A percentile compares a stretch with the other conserved stretches of the same genome.
phyloP scores from a whole-genome alignment of 2,888 invertebrate genomes.

The Polyommatus iphigenia region DNA sequence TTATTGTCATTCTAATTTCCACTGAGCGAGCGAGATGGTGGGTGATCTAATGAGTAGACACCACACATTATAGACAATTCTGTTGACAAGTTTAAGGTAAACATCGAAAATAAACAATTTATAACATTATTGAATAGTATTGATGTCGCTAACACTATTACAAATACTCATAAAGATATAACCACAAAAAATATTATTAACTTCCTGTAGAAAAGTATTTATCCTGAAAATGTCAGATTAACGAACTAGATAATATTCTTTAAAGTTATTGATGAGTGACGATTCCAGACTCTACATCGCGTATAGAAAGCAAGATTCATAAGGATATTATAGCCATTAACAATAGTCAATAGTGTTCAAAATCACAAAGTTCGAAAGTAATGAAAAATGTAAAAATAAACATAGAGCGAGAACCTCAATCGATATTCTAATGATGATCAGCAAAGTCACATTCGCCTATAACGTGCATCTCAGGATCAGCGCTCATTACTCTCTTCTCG shows the following conservation, averaged over 20 bases:
- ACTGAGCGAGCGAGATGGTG: slow-evolving; percentile 14
- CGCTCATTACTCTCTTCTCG: slow-evolving; percentile 41
- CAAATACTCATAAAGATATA: background rate
- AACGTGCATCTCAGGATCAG: slow-evolving; percentile 1
- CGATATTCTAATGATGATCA: background rate
- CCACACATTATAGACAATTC: background rate
- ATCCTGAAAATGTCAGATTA: no score
- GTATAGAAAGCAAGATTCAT: background rate
- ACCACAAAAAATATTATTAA: no score
- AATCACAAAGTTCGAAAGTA: background rate
- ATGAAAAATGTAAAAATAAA: background rate
- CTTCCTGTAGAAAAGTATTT: no score
- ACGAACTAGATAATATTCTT: no score
- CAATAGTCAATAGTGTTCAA: background rate
- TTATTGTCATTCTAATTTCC: slow-evolving; percentile 24
- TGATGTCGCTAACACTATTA: background rate
- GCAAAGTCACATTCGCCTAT: slow-evolving; percentile 7
- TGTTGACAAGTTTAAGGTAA: background rate
- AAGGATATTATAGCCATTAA: no score
- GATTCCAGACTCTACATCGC: background rate
- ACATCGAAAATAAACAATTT: background rate
- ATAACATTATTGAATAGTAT: background rate
- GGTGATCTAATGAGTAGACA: background rate
- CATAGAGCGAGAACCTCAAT: background rate
- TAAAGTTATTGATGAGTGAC: background rate